These are phyloP conservation scores for Asbolus verrucosus DNA, from an alignment of 1,140 invertebrate genomes.

Conservation along the genomic window DNA sequence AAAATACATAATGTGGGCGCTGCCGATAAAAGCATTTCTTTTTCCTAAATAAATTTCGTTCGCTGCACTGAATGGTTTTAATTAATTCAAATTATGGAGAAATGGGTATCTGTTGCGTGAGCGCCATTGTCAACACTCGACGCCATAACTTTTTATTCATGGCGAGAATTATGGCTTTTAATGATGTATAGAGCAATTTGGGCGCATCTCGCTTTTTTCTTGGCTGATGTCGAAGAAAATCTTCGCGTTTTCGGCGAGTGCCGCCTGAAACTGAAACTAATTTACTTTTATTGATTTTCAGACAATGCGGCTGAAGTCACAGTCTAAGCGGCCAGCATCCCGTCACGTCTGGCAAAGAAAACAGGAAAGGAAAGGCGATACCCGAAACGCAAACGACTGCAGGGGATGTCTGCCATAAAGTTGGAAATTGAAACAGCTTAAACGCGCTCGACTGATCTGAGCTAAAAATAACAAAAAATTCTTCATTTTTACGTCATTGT, in stretches of 20 bases:
- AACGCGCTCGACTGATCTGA: constrained; percentile 48
- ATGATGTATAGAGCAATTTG: constrained; percentile 1
- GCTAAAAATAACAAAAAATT: constrained; percentile 52
- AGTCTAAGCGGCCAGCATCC: constrained; percentile 41
- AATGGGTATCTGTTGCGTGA: constrained; percentile 5
- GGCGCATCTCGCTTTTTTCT: background rate
- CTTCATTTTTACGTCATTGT: constrained; percentile 33
- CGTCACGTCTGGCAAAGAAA: constrained; percentile 51
- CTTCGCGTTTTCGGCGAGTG: background rate
- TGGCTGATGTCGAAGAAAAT: background rate
- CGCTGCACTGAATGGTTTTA: background rate
- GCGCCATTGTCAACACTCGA: constrained; percentile 19
- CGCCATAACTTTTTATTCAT: background rate
- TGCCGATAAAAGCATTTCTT: too few species aligned
- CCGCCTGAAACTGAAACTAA: constrained; percentile 14
- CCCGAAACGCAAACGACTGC: constrained; percentile 52
- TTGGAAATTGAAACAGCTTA: constrained; percentile 54
- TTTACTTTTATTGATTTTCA: constrained; percentile 46
- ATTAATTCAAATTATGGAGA: too few species aligned
- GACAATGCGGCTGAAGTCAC: constrained; percentile 36
- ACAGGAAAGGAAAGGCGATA: constrained; percentile 51
- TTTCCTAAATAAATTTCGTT: background rate
- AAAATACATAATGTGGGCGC: too few species aligned
- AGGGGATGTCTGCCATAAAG: constrained; percentile 51
- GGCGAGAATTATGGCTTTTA: background rate